Conservation (phyloP, 2,797 vertebrate genomes). For the Coranthus polyacanthus region DNA sequence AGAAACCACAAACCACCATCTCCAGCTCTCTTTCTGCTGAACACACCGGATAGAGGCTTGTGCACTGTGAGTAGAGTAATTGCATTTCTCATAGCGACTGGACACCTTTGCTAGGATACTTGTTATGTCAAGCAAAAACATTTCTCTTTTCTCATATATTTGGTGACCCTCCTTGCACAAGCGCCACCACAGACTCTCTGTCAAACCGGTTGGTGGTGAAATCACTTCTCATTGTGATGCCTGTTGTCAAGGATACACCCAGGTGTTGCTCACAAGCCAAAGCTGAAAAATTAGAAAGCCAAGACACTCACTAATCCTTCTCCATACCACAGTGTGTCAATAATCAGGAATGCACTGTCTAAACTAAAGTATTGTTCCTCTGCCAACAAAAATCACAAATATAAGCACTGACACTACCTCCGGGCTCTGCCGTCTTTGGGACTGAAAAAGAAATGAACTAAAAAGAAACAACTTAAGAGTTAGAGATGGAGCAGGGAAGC, state of each 20-base stretch:
- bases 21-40: slow-evolving; percentile 19
- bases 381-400: slow-evolving; percentile 77
- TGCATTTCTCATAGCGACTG: no score
- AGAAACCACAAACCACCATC: slow-evolving; percentile 40
- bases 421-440: slow-evolving; percentile 58
- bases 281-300: slow-evolving; percentile 69
- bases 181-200: slow-evolving; percentile 79
- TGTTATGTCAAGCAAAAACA: no score
- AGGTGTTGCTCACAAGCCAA: slow-evolving; percentile 80
- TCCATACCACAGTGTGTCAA: slow-evolving; percentile 75
- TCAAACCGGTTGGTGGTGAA: slow-evolving; percentile 87
- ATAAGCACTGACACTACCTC: slow-evolving; percentile 62
- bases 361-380: slow-evolving; percentile 80
- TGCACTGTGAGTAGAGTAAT: not conserved
- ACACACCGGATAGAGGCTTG: not conserved
- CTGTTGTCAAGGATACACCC: slow-evolving; percentile 80
- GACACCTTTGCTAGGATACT: slow-evolving; percentile 4
- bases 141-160: slow-evolving; percentile 21
- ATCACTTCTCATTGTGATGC: slow-evolving; percentile 81
- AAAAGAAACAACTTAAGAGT: slow-evolving; percentile 60
- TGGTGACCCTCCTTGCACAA: slow-evolving; percentile 65
- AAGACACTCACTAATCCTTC: slow-evolving; percentile 73
- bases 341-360: slow-evolving; percentile 76
- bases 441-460: slow-evolving; percentile 54
- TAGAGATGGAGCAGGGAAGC: slow-evolving; percentile 45